These are phyloP conservation scores for Myiagra hebetior DNA, from an alignment of 2,113 vertebrate species.

Conservation along the genomic window DNA sequence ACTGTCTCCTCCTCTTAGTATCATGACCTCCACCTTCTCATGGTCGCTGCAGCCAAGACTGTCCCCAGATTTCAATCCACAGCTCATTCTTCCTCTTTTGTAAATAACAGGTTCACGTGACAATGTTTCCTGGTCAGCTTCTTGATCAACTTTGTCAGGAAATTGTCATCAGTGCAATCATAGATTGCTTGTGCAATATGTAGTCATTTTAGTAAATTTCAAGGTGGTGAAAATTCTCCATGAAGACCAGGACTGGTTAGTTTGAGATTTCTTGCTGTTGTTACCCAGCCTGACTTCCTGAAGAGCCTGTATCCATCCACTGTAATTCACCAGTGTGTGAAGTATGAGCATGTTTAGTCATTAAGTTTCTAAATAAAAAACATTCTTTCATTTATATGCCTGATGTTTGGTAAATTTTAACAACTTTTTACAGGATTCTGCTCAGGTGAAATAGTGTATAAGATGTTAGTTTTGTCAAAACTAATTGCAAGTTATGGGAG, in stretches of 20 bases:
- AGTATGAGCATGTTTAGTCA: not conserved
- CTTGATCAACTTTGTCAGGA: not conserved
- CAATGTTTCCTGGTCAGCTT: not conserved
- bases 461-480: not conserved
- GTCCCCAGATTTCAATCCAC: not conserved
- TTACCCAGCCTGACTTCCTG: not conserved
- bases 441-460: not conserved
- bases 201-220: not conserved
- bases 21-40: not conserved
- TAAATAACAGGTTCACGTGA: not conserved
- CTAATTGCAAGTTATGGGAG: not conserved
- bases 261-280: not conserved
- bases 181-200: not conserved
- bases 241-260: not conserved
- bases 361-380: not conserved
- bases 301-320: not conserved
- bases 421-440: not conserved
- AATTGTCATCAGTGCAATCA: not conserved
- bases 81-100: not conserved
- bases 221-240: not conserved
- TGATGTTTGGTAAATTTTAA: not conserved
- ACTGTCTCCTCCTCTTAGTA: not conserved
- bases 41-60: not conserved
- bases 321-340: not conserved
- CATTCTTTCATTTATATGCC: not conserved